Conservation (phyloP, 2,888 invertebrate species). For the Alsophila aescularia region DNA sequence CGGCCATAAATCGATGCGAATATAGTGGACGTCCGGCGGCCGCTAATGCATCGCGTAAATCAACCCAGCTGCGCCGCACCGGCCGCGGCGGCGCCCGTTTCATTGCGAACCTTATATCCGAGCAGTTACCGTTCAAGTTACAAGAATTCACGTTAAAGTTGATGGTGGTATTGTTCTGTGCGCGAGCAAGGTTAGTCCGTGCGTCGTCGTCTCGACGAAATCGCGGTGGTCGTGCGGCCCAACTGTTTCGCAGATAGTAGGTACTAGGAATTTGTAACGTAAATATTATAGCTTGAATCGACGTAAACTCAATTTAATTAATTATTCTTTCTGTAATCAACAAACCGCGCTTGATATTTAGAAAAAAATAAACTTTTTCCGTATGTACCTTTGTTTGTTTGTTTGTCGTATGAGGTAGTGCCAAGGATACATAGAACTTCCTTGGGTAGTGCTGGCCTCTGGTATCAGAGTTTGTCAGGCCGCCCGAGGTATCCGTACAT, state of each 20-base stretch:
- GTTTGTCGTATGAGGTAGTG: too few relatives aligned
- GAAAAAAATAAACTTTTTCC: too few relatives aligned
- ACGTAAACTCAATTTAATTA: conserved; percentile 7
- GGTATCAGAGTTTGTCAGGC: too few relatives aligned
- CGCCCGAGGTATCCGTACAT: too few relatives aligned
- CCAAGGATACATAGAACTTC: too few relatives aligned
- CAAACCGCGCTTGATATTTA: background rate
- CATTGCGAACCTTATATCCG: background rate
- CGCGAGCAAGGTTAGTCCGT: conserved; percentile 23
- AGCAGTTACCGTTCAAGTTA: background rate
- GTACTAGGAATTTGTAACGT: conserved; percentile 20
- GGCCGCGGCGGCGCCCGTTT: background rate
- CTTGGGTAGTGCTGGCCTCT: too few relatives aligned
- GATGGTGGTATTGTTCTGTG: background rate
- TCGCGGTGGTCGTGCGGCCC: too few relatives aligned
- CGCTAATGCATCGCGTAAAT: conserved; percentile 73
- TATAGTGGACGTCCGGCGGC: conserved; percentile 40
- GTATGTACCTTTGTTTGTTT: too few relatives aligned
- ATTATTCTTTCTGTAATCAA: too few relatives aligned
- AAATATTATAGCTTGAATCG: background rate
- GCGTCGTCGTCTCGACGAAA: conserved; percentile 24
- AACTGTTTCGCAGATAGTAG: too few relatives aligned
- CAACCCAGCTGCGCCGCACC: conserved; percentile 37
- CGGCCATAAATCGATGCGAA: conserved; percentile 58
- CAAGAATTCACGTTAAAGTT: background rate